A percentile compares a stretch with the other conserved stretches of the same genome.
Conservation (phyloP, 2,888 invertebrate species). For the Hypercompe scribonia region DNA sequence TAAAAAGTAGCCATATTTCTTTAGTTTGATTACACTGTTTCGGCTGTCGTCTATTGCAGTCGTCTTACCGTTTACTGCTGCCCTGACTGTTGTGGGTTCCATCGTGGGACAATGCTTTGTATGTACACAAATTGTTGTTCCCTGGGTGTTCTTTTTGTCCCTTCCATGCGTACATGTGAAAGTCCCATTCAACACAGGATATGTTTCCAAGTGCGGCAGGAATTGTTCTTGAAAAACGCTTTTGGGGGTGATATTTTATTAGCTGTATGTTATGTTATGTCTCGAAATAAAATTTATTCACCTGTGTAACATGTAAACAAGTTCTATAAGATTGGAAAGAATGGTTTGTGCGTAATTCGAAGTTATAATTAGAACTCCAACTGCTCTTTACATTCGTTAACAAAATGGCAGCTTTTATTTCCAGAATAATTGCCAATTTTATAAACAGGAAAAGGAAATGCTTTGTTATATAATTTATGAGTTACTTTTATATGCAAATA, state of each 20-base stretch:
- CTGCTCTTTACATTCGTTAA: background rate
- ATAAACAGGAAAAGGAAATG: background rate
- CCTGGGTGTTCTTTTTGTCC: too few species aligned
- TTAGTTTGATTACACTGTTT: background rate
- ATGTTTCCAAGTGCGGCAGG: too few species aligned
- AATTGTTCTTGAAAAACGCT: too few species aligned
- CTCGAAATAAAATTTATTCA: background rate
- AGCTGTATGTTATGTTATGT: background rate
- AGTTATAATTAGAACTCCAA: slow-evolving; percentile 10
- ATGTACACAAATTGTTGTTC: too few species aligned
- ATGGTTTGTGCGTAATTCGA: background rate
- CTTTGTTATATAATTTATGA: background rate
- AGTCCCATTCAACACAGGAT: too few species aligned
- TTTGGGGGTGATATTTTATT: too few species aligned
- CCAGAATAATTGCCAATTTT: slow-evolving; percentile 9
- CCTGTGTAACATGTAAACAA: background rate
- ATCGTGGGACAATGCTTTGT: too few species aligned
- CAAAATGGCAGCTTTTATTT: slow-evolving; percentile 9
- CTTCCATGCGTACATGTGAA: too few species aligned
- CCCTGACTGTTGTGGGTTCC: too few species aligned
- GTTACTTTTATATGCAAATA: slow-evolving; percentile 2
- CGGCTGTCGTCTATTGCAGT: background rate
- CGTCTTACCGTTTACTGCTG: too few species aligned
- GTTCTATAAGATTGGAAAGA: background rate
- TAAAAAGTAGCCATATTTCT: background rate